A percentile compares a stretch with the other conserved stretches of the same genome.
Conservation (phyloP, 2,113 vertebrate species). For the Leptodactylus fuscus region DNA sequence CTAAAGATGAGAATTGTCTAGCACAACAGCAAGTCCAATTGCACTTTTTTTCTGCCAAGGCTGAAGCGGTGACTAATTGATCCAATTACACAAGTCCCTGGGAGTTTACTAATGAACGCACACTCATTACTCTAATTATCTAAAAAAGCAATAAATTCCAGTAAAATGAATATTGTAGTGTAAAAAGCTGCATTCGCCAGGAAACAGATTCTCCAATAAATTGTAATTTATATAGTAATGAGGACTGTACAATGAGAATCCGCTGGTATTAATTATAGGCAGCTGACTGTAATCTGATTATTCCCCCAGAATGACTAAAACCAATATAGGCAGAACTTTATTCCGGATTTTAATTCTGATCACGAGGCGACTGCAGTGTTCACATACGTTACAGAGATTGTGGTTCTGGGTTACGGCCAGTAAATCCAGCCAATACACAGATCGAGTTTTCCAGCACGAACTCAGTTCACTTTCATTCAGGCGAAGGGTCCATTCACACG, state of each 20-base stretch:
- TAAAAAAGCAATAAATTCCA: constrained; percentile 2
- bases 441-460: too few species aligned
- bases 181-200: not conserved
- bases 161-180: not conserved
- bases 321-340: not conserved
- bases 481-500: too few species aligned
- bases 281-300: not conserved
- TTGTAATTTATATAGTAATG: not conserved
- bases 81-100: constrained; percentile 28
- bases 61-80: constrained; percentile 12
- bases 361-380: not conserved
- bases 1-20: not conserved
- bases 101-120: constrained; percentile 28
- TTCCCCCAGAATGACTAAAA: not conserved
- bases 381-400: too few species aligned
- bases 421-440: too few species aligned
- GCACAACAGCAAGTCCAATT: not conserved
- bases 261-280: not conserved
- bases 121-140: constrained; percentile 13
- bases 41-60: not conserved
- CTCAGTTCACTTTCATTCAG: too few species aligned
- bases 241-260: not conserved
- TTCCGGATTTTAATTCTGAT: too few species aligned
- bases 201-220: not conserved
- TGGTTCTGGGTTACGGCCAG: too few species aligned